Conservation (phyloP, 2,797 vertebrate species). For the Myotis findleyi region DNA sequence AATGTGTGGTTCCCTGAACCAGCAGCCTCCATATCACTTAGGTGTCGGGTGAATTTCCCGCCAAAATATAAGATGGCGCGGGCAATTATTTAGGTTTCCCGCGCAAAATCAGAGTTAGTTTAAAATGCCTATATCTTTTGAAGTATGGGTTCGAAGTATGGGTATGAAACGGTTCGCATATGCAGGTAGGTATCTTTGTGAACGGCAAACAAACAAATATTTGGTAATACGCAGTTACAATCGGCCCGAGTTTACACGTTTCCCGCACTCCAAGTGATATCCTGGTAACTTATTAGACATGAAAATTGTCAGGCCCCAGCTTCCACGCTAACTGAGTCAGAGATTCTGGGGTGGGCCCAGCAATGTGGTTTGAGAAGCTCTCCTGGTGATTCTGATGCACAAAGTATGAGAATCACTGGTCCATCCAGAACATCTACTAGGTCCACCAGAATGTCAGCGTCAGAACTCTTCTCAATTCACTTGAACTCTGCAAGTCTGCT, state of each 20-base stretch:
- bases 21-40: background rate
- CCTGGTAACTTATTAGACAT: background rate
- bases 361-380: background rate
- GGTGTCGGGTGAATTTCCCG: too few species aligned
- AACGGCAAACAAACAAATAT: too few species aligned
- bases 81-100: too few species aligned
- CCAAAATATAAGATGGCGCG: too few species aligned
- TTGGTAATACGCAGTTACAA: too few species aligned
- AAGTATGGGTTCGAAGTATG: too few species aligned
- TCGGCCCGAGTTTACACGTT: too few species aligned
- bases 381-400: background rate
- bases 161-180: too few species aligned
- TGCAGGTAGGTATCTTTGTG: too few species aligned
- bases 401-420: background rate
- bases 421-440: background rate
- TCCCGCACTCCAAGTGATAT: too few species aligned
- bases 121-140: too few species aligned
- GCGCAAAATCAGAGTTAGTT: too few species aligned
- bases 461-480: constrained; percentile 17
- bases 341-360: background rate
- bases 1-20: background rate
- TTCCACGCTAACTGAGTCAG: background rate
- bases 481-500: background rate
- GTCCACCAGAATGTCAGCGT: background rate
- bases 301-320: background rate